phyloP scores from a whole-genome alignment of 2,797 vertebrate genomes.

The Esox lucius region DNA sequence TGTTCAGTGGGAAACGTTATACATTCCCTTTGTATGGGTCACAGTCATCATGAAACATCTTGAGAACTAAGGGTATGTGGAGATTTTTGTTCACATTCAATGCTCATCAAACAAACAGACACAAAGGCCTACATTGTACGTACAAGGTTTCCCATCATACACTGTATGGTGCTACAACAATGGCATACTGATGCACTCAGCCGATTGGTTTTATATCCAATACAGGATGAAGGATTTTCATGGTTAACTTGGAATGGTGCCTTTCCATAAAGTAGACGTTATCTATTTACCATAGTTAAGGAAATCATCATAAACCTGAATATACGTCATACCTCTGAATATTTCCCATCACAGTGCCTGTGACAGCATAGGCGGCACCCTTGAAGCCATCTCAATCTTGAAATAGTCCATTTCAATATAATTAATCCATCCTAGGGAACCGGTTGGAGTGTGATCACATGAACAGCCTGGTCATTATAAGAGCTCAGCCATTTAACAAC shows the following conservation, averaged over 20 bases:
- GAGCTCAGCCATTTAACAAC: too few relatives aligned
- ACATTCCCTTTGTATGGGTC: background rate
- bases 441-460: too few relatives aligned
- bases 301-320: constrained; percentile 20
- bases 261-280: constrained; percentile 11
- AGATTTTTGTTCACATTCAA: too few relatives aligned
- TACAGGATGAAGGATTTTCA: constrained; percentile 23
- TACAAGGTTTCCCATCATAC: constrained; percentile 22
- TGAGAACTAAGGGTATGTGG: background rate
- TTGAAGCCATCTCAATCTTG: too few relatives aligned
- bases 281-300: constrained; percentile 27
- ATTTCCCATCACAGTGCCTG: too few relatives aligned
- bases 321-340: too few relatives aligned
- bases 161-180: constrained; percentile 30
- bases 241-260: constrained; percentile 22
- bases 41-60: background rate
- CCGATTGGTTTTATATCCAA: constrained; percentile 63
- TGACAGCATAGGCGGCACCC: too few relatives aligned
- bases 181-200: constrained; percentile 46
- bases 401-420: too few relatives aligned
- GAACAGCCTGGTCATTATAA: too few relatives aligned
- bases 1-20: background rate
- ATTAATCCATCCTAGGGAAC: too few relatives aligned
- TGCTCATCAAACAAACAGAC: too few relatives aligned
- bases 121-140: background rate